These are phyloP conservation scores for Thunnus thynnus DNA, from an alignment of 2,113 vertebrate species.

Conservation along the genomic window DNA sequence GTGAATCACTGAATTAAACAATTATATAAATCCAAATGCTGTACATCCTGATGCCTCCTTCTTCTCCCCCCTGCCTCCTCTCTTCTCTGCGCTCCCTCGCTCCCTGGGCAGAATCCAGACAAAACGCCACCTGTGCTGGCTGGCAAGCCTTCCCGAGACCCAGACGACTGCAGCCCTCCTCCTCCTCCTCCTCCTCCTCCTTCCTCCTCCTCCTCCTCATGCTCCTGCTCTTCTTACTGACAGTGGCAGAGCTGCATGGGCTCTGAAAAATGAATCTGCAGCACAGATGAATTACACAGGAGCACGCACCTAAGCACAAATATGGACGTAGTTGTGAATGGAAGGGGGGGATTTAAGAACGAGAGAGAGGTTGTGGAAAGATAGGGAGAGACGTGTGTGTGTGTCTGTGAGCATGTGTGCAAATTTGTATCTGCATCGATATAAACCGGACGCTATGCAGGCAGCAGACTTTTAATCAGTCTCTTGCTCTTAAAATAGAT, in stretches of 20 bases:
- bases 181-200: constrained; percentile 29
- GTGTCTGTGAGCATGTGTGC: background rate
- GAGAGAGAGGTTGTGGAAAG: background rate
- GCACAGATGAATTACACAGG: constrained; percentile 70
- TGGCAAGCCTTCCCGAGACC: constrained; percentile 59
- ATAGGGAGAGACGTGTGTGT: background rate
- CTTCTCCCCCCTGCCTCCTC: background rate
- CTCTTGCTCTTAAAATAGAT: constrained; percentile 33
- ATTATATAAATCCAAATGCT: constrained; percentile 59
- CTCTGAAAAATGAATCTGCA: constrained; percentile 76
- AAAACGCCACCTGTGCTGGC: constrained; percentile 76
- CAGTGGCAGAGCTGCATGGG: constrained; percentile 53
- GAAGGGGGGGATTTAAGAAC: constrained; percentile 14
- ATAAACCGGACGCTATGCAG: constrained; percentile 29
- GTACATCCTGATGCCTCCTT: constrained; percentile 34
- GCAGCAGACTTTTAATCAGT: constrained; percentile 36
- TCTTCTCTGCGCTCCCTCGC: constrained; percentile 35
- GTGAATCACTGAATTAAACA: constrained; percentile 51
- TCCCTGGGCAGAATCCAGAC: constrained; percentile 70
- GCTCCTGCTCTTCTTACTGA: constrained; percentile 53
- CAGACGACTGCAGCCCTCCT: constrained; percentile 63
- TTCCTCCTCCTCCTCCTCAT: constrained; percentile 8
- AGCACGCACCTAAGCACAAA: constrained; percentile 46
- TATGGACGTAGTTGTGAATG: constrained; percentile 59
- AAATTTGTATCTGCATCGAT: constrained; percentile 28